Evolutionary conservation across 2,113 vertebrate genomes (phyloP).

Genomic region (Grammomys dolichurus): DNA sequence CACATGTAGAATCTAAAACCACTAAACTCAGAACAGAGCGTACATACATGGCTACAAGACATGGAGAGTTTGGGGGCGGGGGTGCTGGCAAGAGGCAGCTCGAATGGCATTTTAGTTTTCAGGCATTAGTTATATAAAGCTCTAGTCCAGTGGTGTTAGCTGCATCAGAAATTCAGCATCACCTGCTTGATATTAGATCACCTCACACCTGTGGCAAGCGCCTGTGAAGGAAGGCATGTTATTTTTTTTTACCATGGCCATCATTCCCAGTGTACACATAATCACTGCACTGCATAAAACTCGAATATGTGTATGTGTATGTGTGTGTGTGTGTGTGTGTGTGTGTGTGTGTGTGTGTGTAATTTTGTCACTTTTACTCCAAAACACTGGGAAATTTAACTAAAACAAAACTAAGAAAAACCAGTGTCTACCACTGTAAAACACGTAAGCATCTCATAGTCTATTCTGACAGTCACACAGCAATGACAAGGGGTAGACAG

Average conservation of each 20-base stretch:
- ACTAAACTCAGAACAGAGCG: background rate
- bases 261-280: background rate
- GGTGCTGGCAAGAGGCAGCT: too few species aligned
- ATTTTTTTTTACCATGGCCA: too few species aligned
- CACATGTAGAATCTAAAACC: background rate
- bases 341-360: background rate
- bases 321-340: background rate
- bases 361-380: background rate
- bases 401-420: background rate
- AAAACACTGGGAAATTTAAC: background rate
- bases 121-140: background rate
- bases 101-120: background rate
- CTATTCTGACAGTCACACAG: rapidly evolving
- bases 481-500: rapidly evolving
- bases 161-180: background rate
- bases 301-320: background rate
- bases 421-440: rapidly evolving
- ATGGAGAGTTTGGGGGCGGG: background rate
- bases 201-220: too few species aligned
- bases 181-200: background rate
- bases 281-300: background rate
- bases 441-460: background rate
- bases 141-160: too few species aligned
- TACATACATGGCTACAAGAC: too few species aligned
- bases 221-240: too few species aligned